Base-by-base conservation (phyloP, 1,140 invertebrate genomes). In the Caligus rogercresseyi region DNA sequence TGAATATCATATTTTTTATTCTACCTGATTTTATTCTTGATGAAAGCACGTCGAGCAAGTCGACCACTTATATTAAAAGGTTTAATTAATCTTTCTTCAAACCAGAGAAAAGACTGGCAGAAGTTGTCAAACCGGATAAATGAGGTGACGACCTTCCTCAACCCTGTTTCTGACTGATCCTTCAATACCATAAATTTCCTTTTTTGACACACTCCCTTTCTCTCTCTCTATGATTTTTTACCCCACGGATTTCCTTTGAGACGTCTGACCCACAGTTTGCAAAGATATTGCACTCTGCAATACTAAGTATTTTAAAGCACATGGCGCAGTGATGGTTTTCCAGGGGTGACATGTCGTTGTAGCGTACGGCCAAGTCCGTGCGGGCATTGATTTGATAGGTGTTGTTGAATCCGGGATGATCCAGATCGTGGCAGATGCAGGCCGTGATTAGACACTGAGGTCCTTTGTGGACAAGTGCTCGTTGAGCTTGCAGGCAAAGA, bases 361-460 rank as follows among this genome's bases (percentile, higher is more conserved):
- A 90, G 65, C 86, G 78, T 56, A 89, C 77, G 7, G 87, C 87
- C 66, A 90, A 72, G 69, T 89, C 86, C 4, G 87, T 89, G 65
- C 81, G 79, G 20, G 87, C 86, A 72, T 90, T 90, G 67, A 89
- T 87, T 75, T 79, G 71, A 57, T 72, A 73, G 65, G 86, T 85
- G 69, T 89, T 89, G 73, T 89, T 89, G 70, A 87, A 87, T 24
- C 89, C 89, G 3, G 89, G 89, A 78, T 93, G 89, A 71, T 92
- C 88, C 21, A 92, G 75, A 74, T 93, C 89, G 72, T 93, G 89
- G 69, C 87, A 89, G 43, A 90, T 85, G 71, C 83, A 86, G 11
- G 87, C 86, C 15, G 86, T 84, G 24, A 90, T 77, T 25, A 90
- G 52, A 89, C 81, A 13, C 87, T 76, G 51, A 85, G 80, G 72